Conservation (phyloP, 1,140 invertebrate genomes). For the Leptinotarsa undecemlineata region DNA sequence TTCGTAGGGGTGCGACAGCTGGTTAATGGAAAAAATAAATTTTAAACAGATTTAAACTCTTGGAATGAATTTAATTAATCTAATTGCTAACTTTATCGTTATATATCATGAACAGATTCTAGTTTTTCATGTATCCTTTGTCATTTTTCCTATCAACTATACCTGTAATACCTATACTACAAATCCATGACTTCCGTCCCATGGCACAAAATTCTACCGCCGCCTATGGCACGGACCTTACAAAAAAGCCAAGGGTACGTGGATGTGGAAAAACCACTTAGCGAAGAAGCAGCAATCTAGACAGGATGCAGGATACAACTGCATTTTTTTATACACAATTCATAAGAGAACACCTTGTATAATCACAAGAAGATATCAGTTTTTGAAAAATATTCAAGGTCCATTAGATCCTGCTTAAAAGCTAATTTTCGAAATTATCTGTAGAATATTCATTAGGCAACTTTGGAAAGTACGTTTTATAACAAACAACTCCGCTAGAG, state of each 20-base stretch:
- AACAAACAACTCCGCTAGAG: constrained; percentile 25
- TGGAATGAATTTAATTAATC: no score
- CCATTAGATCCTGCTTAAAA: constrained; percentile 17
- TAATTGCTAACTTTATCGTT: no score
- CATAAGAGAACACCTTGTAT: not conserved
- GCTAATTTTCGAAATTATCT: constrained; percentile 24
- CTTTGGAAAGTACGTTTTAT: constrained; percentile 29
- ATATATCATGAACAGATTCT: no score
- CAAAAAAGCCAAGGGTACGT: constrained; percentile 12
- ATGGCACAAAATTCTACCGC: not conserved
- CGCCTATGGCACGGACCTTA: not conserved
- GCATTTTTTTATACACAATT: not conserved
- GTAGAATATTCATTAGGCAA: constrained; percentile 26
- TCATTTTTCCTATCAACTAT: no score
- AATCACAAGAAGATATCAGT: not conserved
- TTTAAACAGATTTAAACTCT: no score
- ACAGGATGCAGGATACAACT: constrained; percentile 1
- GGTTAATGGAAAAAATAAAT: no score
- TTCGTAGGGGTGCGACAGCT: no score
- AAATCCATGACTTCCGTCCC: no score
- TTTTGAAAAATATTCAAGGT: constrained; percentile 4
- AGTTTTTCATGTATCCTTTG: no score
- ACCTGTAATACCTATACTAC: no score
- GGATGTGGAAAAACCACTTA: not conserved
- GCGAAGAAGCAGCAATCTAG: constrained; percentile 2